Conservation (phyloP, 2,888 invertebrate genomes). For the Lordiphosa fenestrarum region DNA sequence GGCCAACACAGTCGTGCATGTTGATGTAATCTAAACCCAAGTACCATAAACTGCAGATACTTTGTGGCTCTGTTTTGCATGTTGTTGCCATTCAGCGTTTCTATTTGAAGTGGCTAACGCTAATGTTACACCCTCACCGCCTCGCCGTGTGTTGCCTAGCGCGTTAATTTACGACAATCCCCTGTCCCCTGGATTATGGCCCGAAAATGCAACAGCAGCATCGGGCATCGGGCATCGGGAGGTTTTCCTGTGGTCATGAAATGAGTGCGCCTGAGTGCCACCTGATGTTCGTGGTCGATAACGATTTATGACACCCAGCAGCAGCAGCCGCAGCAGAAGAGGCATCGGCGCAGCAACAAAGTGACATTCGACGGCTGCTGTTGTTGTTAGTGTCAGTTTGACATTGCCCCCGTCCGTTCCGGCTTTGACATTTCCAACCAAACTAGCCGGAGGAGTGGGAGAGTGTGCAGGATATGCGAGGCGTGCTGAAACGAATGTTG, state of each 20-base stretch:
- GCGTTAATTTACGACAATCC: constrained; percentile 71
- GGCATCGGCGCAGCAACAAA: constrained; percentile 18
- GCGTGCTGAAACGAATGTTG: constrained; percentile 28
- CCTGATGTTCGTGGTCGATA: constrained; percentile 77
- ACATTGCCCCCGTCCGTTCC: constrained; percentile 32
- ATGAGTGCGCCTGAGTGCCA: constrained; percentile 69
- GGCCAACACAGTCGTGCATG: constrained; percentile 8
- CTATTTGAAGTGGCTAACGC: constrained; percentile 48
- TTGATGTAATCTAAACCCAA: constrained; percentile 32
- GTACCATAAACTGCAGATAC: constrained; percentile 65
- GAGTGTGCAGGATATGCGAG: constrained; percentile 34
- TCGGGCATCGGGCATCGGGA: neutral
- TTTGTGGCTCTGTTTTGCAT: constrained; percentile 61
- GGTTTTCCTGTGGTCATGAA: constrained; percentile 24
- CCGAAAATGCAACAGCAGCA: constrained; percentile 44
- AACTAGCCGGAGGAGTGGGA: constrained; percentile 16
- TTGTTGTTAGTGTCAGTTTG: constrained; percentile 44
- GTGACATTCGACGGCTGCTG: constrained; percentile 46
- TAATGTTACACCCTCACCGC: constrained; percentile 33
- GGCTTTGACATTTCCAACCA: constrained; percentile 41
- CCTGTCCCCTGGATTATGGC: constrained; percentile 56
- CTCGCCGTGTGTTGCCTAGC: constrained; percentile 18
- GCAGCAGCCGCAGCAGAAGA: constrained; percentile 25
- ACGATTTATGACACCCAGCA: constrained; percentile 76
- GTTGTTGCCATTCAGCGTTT: constrained; percentile 29